Evolutionary conservation across 2,888 invertebrate genomes (phyloP).

Genomic region (Graphium colonna): DNA sequence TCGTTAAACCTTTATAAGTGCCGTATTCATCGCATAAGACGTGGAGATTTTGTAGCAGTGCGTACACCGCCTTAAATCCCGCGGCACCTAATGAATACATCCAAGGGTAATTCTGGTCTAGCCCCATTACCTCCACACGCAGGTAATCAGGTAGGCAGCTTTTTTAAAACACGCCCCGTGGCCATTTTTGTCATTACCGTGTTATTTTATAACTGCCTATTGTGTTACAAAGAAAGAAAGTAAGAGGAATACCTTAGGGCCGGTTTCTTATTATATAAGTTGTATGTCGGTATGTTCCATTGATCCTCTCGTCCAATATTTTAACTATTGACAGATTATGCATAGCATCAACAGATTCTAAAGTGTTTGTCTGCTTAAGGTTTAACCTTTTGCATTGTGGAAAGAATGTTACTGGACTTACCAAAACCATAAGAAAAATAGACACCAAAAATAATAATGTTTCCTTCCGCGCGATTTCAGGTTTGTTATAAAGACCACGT

Average conservation of each 20-base stretch:
- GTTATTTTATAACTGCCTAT: neutral
- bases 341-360: too few species aligned
- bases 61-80: neutral
- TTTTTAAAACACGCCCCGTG: neutral
- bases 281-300: neutral
- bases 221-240: neutral
- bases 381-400: too few species aligned
- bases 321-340: too few species aligned
- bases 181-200: neutral
- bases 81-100: neutral
- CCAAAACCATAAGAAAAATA: too few species aligned
- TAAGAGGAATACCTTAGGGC: neutral
- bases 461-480: too few species aligned
- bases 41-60: neutral
- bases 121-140: neutral
- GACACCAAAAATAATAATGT: too few species aligned
- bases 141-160: neutral
- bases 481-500: too few species aligned
- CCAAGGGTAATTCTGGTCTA: slow-evolving; percentile 1
- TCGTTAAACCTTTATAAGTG: too few species aligned
- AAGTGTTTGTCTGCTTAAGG: too few species aligned
- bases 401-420: too few species aligned
- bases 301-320: neutral
- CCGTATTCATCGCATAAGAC: neutral
- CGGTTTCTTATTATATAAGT: neutral